Base-by-base conservation (phyloP, 2,888 invertebrate genomes). In the Leucoma salicis region DNA sequence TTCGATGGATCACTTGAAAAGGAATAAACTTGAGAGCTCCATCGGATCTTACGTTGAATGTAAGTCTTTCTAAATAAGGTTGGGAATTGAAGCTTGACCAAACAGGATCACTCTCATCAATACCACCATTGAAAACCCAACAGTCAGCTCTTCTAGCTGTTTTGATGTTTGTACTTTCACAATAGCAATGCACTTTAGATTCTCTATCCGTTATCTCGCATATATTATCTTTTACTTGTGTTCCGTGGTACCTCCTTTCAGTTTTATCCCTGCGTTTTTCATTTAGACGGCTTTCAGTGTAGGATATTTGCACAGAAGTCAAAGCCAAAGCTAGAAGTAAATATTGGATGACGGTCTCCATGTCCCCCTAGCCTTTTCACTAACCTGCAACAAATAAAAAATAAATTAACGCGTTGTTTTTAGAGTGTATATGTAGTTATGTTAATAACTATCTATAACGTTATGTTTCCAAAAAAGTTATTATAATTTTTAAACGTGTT, bases 61-160 rank as follows among this genome's bases (percentile, higher is more conserved):
- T 93, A 35, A 96, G 84, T 56, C 92, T 92, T 58, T 92, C 91
- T 51, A 95, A 74, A 56, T 92, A 90, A 13, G 92, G 92, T 68
- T 96, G 95, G 8, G 94, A 93, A 42, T 90, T 90, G 75, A 95
- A 95, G 47, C 92, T 91, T 31, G 90, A 86, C 95, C 96, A 96
- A 54, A 94, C 90, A 8, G 92, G 91, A 70, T 95, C 93, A 38
- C 92, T 92, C 61, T 93, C 93, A 46, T 91, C 91, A 7, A 92
- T 91, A 11, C 93, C 93, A 15, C 91, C 91, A 43, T 92, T 92
- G 74, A 95, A 94, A n/a, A 96, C 92, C 92, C 94, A 93, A 66
- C 96, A 96, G 65, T 94, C 94, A 3, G 94, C 94, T 49, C 92
- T 92, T 8, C 92, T 93, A 0, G 94, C 94, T 7, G 82, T 80